Evolutionary conservation across 2,888 invertebrate genomes (phyloP), one percentile per base, ranked within the genome.

Genomic region (Hydrotaea cyrtoneurina): DNA sequence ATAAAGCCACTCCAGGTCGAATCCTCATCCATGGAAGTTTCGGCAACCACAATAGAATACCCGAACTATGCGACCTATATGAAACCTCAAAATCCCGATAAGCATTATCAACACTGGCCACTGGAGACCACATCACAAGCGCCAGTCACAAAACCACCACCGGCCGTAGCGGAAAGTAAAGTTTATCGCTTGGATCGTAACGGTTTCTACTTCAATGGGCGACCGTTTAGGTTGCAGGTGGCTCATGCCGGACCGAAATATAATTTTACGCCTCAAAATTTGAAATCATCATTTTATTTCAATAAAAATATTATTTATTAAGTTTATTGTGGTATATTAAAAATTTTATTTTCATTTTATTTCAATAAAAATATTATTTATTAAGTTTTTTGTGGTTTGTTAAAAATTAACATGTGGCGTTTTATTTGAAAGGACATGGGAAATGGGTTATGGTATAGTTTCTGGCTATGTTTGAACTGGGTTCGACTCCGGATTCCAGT

Each of bases 221-320:
- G 90, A 11, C 91, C 91, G 31, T 89, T 88, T 74, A 89, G 90
- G 77, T 83, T 91, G 87, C 91, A 91, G 80, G 92, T 88, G 64
- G 91, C 90, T 15, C 86, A 87, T 78, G 88, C 88, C 36, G 89
- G 88, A 69, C 89, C 90, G 66, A 86, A 88, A 74, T 80, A 87
- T 64, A 87, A 87, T 82, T 86, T 91, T 78, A 91, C 90, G 85
- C 88, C 91, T 31, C 87, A 87, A 83, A 91, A 91, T 89, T 89
- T 91, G 53, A 90, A 90, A 83, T 90, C 91, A 7, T 91, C 91
- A 80, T 89, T 91, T 80, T 92, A 90, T 86, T 91, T 90, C 79
- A 91, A 91, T 90, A 91, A 92, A 89, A 91, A 91, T 69, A 90
- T 91, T 87, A 90, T 92, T 89, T 92, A 91, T 90, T 91, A 90